These are phyloP conservation scores for Watsonalla cultraria DNA, from an alignment of 2,888 invertebrate genomes.

Conservation along the genomic window DNA sequence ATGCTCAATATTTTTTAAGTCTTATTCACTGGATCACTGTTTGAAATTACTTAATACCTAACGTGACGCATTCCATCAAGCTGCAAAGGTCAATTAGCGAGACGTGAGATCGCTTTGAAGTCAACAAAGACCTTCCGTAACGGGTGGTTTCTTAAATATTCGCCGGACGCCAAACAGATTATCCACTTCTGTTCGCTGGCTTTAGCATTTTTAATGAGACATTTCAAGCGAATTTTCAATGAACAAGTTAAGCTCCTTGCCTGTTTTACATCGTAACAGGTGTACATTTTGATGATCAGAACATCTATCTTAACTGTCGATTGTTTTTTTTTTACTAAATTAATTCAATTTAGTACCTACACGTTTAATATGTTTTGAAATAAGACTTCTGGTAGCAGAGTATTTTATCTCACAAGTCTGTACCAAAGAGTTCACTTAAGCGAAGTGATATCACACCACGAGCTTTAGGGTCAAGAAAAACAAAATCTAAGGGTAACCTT, in stretches of 20 bases:
- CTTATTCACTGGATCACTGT: too few relatives aligned
- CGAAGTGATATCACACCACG: too few relatives aligned
- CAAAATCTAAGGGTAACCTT: too few relatives aligned
- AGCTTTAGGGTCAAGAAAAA: too few relatives aligned
- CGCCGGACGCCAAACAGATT: conserved; percentile 65
- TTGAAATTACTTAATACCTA: too few relatives aligned
- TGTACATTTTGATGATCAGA: background rate
- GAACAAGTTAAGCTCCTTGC: conserved; percentile 33
- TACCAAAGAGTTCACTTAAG: too few relatives aligned
- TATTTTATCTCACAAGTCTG: too few relatives aligned
- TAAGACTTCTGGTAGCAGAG: too few relatives aligned
- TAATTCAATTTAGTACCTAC: too few relatives aligned
- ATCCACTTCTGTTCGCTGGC: conserved; percentile 65
- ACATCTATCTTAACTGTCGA: conserved; percentile 3
- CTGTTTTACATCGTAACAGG: conserved; percentile 29
- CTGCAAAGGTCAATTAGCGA: conserved; percentile 66
- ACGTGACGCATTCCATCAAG: conserved; percentile 35
- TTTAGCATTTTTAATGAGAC: conserved; percentile 69
- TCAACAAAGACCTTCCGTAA: conserved; percentile 53
- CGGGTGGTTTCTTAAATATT: conserved; percentile 63
- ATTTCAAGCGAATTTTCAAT: conserved; percentile 50
- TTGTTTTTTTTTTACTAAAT: conserved; percentile 1
- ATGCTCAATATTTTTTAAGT: too few relatives aligned
- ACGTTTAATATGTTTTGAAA: too few relatives aligned
- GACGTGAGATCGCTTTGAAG: conserved; percentile 62